phyloP scores from a whole-genome alignment of 2,113 vertebrate genomes.

The Budorcas taxicolor region DNA sequence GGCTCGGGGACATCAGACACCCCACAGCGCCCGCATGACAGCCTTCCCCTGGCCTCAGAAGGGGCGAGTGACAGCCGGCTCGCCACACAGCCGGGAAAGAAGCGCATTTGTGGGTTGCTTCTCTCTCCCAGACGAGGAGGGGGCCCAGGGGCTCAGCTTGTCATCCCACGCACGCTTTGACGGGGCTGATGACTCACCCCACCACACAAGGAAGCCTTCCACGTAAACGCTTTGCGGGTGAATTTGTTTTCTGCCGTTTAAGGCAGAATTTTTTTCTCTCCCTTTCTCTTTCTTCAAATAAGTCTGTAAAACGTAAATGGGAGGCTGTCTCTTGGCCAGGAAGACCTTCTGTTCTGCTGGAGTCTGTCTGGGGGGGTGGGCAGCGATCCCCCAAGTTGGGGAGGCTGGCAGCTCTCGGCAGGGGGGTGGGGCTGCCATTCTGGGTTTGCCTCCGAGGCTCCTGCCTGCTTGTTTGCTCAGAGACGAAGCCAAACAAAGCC shows the following conservation, averaged over 20 bases:
- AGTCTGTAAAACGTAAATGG: slow-evolving; percentile 39
- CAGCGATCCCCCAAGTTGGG: too few relatives aligned
- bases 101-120: slow-evolving; percentile 16
- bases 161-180: slow-evolving; percentile 62
- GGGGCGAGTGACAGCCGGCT: not conserved
- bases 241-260: slow-evolving; percentile 55
- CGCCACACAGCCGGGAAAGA: not conserved
- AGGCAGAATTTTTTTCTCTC: not conserved
- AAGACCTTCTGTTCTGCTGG: slow-evolving; percentile 53
- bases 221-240: slow-evolving; percentile 22
- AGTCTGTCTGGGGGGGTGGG: not conserved
- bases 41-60: not conserved
- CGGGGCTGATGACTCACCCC: slow-evolving; percentile 74
- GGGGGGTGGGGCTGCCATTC: not conserved
- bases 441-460: not conserved
- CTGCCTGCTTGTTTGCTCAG: not conserved
- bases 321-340: slow-evolving; percentile 59
- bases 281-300: not conserved
- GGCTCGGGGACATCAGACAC: not conserved
- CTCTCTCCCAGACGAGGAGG: not conserved
- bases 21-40: not conserved
- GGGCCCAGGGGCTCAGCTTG: not conserved
- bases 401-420: accelerated
- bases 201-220: slow-evolving; percentile 44
- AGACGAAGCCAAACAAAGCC: not conserved